phyloP scores from a whole-genome alignment of 2,113 vertebrate species.

The Sander lucioperca region DNA sequence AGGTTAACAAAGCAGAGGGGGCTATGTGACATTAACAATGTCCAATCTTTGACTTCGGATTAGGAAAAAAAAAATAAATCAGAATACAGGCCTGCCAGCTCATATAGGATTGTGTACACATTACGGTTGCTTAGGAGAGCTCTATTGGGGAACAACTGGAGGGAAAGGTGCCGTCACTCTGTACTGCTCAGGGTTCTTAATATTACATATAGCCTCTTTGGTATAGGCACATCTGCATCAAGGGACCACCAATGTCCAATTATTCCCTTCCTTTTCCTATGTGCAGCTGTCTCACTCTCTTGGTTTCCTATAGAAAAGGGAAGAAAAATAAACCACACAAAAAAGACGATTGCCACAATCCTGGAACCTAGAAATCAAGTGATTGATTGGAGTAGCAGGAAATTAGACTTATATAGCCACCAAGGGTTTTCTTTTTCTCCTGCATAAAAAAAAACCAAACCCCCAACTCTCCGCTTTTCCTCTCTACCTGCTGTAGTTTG shows the following conservation, averaged over 20 bases:
- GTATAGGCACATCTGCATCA: conserved; percentile 87
- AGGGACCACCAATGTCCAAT: conserved; percentile 72
- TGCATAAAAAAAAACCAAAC: conserved; percentile 31
- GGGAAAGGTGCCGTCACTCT: conserved; percentile 53
- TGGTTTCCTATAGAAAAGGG: conserved; percentile 50
- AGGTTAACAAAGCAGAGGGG: conserved; percentile 12
- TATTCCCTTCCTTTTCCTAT: conserved; percentile 71
- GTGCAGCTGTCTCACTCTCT: conserved; percentile 61
- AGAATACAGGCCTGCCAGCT: conserved; percentile 34
- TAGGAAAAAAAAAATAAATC: not conserved
- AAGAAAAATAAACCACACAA: not conserved
- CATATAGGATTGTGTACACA: conserved; percentile 33
- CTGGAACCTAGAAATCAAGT: conserved; percentile 74
- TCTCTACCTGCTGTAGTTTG: conserved; percentile 40
- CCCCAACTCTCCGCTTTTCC: conserved; percentile 15
- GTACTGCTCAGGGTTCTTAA: conserved; percentile 56
- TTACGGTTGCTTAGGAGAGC: conserved; percentile 45
- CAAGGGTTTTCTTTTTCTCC: conserved; percentile 54
- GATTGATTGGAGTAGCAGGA: conserved; percentile 70
- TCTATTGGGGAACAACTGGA: conserved; percentile 50
- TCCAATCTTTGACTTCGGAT: conserved; percentile 25
- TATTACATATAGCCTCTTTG: conserved; percentile 90
- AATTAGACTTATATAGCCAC: conserved; percentile 47
- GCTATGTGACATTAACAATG: conserved; percentile 4
- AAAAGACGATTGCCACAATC: conserved; percentile 69